These are phyloP conservation scores for Neocrepidodera transversa DNA, from an alignment of 2,888 invertebrate genomes.

Conservation along the genomic window DNA sequence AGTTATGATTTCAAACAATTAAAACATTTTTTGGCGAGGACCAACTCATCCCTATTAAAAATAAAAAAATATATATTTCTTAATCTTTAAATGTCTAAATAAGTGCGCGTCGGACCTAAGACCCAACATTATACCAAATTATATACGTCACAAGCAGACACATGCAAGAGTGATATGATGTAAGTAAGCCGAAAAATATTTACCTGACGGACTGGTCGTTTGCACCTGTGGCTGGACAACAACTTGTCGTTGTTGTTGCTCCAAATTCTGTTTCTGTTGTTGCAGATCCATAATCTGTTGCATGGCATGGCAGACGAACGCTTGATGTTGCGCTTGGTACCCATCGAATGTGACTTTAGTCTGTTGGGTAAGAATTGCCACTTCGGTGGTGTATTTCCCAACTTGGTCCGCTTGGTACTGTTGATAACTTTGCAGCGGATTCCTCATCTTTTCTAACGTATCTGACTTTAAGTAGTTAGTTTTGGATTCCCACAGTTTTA, in stretches of 20 bases:
- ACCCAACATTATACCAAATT: too few relatives aligned
- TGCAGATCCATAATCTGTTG: slow-evolving; percentile 87
- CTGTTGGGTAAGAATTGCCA: slow-evolving; percentile 75
- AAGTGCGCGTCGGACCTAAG: too few relatives aligned
- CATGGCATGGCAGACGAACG: slow-evolving; percentile 90
- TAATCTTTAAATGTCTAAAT: too few relatives aligned
- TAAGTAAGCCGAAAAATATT: too few relatives aligned
- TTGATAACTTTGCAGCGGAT: slow-evolving; percentile 86
- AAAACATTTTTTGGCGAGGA: too few relatives aligned
- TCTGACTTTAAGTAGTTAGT: slow-evolving; percentile 84
- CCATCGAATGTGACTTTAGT: slow-evolving; percentile 86
- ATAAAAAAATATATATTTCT: too few relatives aligned
- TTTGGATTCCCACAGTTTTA: slow-evolving; percentile 97
- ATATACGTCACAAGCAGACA: too few relatives aligned
- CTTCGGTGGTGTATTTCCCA: slow-evolving; percentile 77
- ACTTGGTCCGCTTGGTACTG: slow-evolving; percentile 87
- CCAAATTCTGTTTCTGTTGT: slow-evolving; percentile 67
- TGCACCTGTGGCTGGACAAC: slow-evolving; percentile 5
- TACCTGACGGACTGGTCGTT: slow-evolving; percentile 1
- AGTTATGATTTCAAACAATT: too few relatives aligned
- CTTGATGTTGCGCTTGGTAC: slow-evolving; percentile 85
- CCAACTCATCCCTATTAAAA: too few relatives aligned
- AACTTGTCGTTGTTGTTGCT: slow-evolving; percentile 60
- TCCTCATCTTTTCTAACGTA: slow-evolving; percentile 86
- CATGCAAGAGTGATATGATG: too few relatives aligned